Evolutionary conservation across 2,797 vertebrate genomes (phyloP), one percentile per base, ranked within the genome.

Genomic region (Typhlichthys eigenmanni): DNA sequence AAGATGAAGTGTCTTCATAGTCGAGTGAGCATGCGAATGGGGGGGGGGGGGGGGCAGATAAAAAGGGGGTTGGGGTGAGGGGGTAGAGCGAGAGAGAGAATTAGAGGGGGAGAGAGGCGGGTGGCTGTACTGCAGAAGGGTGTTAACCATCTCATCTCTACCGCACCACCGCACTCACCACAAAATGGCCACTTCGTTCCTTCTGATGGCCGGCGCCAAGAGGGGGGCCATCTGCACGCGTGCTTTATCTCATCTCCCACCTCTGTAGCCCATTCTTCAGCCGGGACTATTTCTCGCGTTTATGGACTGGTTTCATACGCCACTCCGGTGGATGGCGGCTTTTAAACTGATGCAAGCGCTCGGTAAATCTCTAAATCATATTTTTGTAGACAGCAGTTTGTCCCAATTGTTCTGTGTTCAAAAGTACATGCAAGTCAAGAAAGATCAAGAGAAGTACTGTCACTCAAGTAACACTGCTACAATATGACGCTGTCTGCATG

Each of bases 1-100:
- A 92, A 95, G 95, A 97, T 95, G 94, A 94, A 95, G 94, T 94
- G 95, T 93, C 93, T 95, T 95, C 95, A 95, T 93, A 94, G 93
- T 93, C 93, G 87, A 93, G 89, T 91, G 93, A 94, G 92, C 90
- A 90, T 92, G 90, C 85, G 85, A 90, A 83, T 79, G 60, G 79
- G 85, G 58, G 51, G 14, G 43, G 78, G 60, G 80, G 85, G 58
- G 51, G 14, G 45, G 78, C 84, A 80, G 88, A 88, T 84, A 83
- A 83, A 83, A 85, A 81, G 76, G 80, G 60, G 47, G 54, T 47
- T 47, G 81, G 78, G 71, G 75, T 80, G 78, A 82, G 71, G 69
- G 24, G 74, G 52, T 24, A 51, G 56, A 81, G 82, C 68, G 85
- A 79, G 82, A 76, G 75, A 80, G 72, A 82, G 84, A 77, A 86